A percentile compares a stretch with the other conserved stretches of the same genome.
Evolutionary conservation across 2,113 vertebrate species (phyloP).

Genomic region (chimpanzee (Pan troglodytes)): NHGRI_mPanTro3-v2.1_pri NC_072419.2:19341001-19341500

Average conservation of each 20-base stretch:
- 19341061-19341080: not conserved
- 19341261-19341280: not conserved
- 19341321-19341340: not conserved
- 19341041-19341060: not conserved
- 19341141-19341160: not conserved
- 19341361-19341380: not conserved
- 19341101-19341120: not conserved
- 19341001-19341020: not conserved
- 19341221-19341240: not conserved
- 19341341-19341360: not conserved
- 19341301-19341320: not conserved
- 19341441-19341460: conserved; percentile 20
- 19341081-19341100: not conserved
- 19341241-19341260: not conserved
- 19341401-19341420: not conserved
- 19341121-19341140: not conserved
- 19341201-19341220: not conserved
- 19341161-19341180: not conserved
- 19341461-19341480: not conserved
- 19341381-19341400: conserved; percentile 43
- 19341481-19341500: not conserved
- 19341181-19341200: not conserved
- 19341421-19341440: conserved; percentile 46
- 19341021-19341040: not conserved
- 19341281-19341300: not conserved